Conservation (phyloP, 2,113 vertebrate genomes). For the Osmerus mordax region DNA sequence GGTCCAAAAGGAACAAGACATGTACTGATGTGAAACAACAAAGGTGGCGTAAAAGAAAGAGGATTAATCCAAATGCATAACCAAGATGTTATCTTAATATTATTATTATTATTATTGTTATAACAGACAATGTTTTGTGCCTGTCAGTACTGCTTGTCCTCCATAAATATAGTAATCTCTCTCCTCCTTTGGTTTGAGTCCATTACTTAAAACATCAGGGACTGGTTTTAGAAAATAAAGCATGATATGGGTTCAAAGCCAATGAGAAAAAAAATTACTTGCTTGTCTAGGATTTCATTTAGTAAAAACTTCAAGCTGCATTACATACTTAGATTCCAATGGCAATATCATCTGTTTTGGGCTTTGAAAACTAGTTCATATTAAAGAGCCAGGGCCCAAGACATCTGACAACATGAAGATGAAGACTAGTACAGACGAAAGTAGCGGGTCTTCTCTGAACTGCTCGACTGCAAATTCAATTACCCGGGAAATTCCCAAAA, state of each 20-base stretch:
- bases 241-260: too few relatives aligned
- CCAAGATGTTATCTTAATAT: too few relatives aligned
- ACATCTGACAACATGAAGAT: slow-evolving; percentile 30
- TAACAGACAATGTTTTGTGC: not conserved
- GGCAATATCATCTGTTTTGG: slow-evolving; percentile 20
- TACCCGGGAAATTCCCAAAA: not conserved
- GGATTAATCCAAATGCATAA: too few relatives aligned
- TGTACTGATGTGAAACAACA: too few relatives aligned
- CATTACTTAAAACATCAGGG: not conserved
- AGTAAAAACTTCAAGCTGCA: slow-evolving; percentile 1
- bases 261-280: too few relatives aligned
- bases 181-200: not conserved
- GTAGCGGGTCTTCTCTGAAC: slow-evolving; percentile 21
- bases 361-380: slow-evolving; percentile 21
- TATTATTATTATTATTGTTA: too few relatives aligned
- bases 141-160: not conserved
- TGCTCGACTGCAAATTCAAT: slow-evolving; percentile 40
- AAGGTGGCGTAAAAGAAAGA: too few relatives aligned
- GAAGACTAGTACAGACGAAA: slow-evolving; percentile 34
- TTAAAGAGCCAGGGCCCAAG: not conserved
- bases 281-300: too few relatives aligned
- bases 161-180: not conserved
- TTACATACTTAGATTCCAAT: slow-evolving; percentile 24
- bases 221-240: too few relatives aligned
- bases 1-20: slow-evolving; percentile 10